Evolutionary conservation across 1,140 invertebrate genomes (phyloP).

Genomic region (Globodera rostochiensis): DNA sequence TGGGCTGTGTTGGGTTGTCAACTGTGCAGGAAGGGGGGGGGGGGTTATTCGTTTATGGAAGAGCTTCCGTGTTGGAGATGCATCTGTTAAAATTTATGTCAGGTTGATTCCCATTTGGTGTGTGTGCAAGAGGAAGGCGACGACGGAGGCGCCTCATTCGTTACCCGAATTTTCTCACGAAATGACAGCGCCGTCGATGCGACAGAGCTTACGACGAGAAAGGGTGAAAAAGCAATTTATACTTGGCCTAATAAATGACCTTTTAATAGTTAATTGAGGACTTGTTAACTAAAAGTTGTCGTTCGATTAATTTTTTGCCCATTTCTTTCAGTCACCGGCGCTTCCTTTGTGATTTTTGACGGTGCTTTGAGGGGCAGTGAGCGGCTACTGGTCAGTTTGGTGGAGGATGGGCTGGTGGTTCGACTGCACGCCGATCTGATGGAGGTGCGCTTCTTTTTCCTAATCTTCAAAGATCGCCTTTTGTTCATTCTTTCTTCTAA

Average conservation of each 20-base stretch:
- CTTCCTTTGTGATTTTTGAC: slow-evolving; percentile 46
- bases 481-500: background rate
- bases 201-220: background rate
- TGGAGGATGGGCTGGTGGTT: slow-evolving; percentile 44
- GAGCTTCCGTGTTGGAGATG: too few species aligned
- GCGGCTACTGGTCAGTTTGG: slow-evolving; percentile 38
- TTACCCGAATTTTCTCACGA: slow-evolving; percentile 33
- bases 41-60: background rate
- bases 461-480: background rate
- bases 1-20: background rate
- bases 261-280: background rate
- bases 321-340: slow-evolving; percentile 37
- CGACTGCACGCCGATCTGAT: slow-evolving; percentile 35
- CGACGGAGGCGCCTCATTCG: background rate
- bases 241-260: background rate
- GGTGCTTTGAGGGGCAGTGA: slow-evolving; percentile 34
- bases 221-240: background rate
- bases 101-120: slow-evolving; percentile 36
- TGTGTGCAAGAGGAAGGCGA: slow-evolving; percentile 33
- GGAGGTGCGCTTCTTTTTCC: slow-evolving; percentile 21
- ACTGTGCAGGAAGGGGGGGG: slow-evolving; percentile 4
- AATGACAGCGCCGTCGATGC: background rate
- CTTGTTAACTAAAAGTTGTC: background rate
- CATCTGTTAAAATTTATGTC: background rate
- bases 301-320: background rate